Conservation (phyloP, 2,797 vertebrate species). For the Podarcis lilfordi region DNA sequence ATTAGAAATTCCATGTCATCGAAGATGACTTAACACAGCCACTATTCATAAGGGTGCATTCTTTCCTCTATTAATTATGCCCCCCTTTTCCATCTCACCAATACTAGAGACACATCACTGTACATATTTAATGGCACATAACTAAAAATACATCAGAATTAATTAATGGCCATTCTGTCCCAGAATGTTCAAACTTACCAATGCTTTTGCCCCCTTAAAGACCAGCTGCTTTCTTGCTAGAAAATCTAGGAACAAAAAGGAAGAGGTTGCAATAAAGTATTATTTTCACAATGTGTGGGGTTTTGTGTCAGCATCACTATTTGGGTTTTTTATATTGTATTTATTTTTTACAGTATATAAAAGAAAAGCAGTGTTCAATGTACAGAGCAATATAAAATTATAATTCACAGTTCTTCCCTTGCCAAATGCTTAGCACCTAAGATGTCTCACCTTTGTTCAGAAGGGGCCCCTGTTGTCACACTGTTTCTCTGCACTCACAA, state of each 20-base stretch:
- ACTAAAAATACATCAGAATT: slow-evolving; percentile 74
- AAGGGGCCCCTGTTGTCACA: too few relatives aligned
- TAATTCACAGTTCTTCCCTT: slow-evolving; percentile 58
- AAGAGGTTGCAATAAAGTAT: slow-evolving; percentile 49
- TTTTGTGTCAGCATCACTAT: too few relatives aligned
- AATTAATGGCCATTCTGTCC: slow-evolving; percentile 58
- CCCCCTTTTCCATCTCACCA: slow-evolving; percentile 63
- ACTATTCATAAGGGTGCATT: slow-evolving; percentile 70
- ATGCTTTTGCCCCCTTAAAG: slow-evolving; percentile 57
- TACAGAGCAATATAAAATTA: slow-evolving; percentile 27
- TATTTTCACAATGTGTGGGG: slow-evolving; percentile 48
- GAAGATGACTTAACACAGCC: slow-evolving; percentile 71
- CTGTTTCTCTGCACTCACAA: too few relatives aligned
- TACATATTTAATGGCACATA: slow-evolving; percentile 74
- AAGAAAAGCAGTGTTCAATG: slow-evolving; percentile 55
- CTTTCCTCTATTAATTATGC: slow-evolving; percentile 76
- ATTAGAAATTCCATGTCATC: slow-evolving; percentile 77
- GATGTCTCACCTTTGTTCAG: too few relatives aligned
- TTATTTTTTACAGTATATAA: slow-evolving; percentile 39
- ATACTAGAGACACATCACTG: slow-evolving; percentile 72
- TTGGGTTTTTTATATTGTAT: too few relatives aligned
- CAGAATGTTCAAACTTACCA: slow-evolving; percentile 55
- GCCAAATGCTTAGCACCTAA: not conserved
- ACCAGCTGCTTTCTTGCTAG: slow-evolving; percentile 43
- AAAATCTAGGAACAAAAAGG: slow-evolving; percentile 64